A percentile compares a stretch with the other conserved stretches of the same genome.
Conservation (phyloP, 2,888 invertebrate genomes). For the Tanytarsus gracilentus region DNA sequence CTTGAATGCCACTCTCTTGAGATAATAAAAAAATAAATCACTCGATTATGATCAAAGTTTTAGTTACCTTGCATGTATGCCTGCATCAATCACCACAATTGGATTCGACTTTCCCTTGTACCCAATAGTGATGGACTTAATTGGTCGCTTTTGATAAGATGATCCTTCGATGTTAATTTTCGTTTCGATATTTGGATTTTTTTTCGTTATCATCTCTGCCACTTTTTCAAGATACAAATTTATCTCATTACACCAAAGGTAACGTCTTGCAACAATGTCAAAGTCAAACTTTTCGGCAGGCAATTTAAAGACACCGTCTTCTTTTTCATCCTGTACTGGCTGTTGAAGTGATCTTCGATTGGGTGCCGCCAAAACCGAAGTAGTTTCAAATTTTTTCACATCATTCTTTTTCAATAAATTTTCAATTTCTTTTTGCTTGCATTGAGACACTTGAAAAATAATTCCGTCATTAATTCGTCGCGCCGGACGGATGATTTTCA, state of each 20-base stretch:
- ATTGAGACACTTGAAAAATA: background rate
- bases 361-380: background rate
- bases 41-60: constrained; percentile 41
- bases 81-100: constrained; percentile 41
- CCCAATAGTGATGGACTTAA: constrained; percentile 1
- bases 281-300: background rate
- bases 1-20: constrained; percentile 59
- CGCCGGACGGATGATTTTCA: background rate
- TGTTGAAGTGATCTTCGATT: background rate
- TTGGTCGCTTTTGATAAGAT: constrained; percentile 35
- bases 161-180: constrained; percentile 37
- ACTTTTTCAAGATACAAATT: constrained; percentile 40
- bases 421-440: background rate
- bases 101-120: background rate
- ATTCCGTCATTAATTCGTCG: background rate
- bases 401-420: background rate
- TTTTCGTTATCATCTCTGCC: constrained; percentile 34
- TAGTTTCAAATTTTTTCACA: background rate
- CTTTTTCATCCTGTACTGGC: background rate
- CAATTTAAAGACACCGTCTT: no score
- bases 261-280: constrained; percentile 31
- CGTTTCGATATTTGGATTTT: constrained; percentile 33
- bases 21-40: background rate
- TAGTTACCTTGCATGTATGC: constrained; percentile 52
- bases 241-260: constrained; percentile 38